Base-by-base conservation (phyloP, 2,888 invertebrate genomes). In the Apamea sordens region DNA sequence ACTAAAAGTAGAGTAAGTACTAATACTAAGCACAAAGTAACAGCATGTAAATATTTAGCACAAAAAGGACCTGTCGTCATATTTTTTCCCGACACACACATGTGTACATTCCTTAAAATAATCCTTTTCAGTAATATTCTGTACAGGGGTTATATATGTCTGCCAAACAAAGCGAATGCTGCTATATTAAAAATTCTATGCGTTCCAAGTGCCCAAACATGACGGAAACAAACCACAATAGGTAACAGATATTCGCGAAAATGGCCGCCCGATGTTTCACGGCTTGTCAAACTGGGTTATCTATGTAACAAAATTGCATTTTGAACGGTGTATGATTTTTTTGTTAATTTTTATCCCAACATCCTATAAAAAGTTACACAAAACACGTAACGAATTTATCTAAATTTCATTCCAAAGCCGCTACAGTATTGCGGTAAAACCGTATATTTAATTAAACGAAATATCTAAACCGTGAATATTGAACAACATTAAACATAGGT, bases 181-280 rank as follows among this genome's bases (percentile, higher is more conserved):
- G 56, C 56, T 64, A 53, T 86, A 84, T 83, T 70, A 76, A 83
- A 83, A 78, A 76, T 59, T 82, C 79, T 86, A 67, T 76, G 67
- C 87, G 61, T 77, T 72, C 71, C 68, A 77, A 63, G 28, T 75
- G 59, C 69, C 44, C 74, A 70, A 77, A 84, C 73, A 85, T 84
- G 80, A 77, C 63, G 74, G 59, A 80, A 77, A 80, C 32, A 67
- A 85, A 80, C 73, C 68, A 64, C 87, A 75, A 86, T 70, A 76
- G 70, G 83, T 83, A 73, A 76, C 76, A 84, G 63, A 84, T 80
- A 77, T 84, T 73, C 67, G 67, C 63, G 59, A 84, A 87, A 77
- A 76, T 74, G 56, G 70, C 72, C 64, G 41, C 28, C 73, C 77
- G 67, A 76, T 67, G 64, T 86, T 74, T 77, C 59, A 83, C 59